Evolutionary conservation across 2,888 invertebrate genomes (phyloP), one percentile per base, ranked within the genome.

Genomic region (Acanthococcus lagerstroemiae): DNA sequence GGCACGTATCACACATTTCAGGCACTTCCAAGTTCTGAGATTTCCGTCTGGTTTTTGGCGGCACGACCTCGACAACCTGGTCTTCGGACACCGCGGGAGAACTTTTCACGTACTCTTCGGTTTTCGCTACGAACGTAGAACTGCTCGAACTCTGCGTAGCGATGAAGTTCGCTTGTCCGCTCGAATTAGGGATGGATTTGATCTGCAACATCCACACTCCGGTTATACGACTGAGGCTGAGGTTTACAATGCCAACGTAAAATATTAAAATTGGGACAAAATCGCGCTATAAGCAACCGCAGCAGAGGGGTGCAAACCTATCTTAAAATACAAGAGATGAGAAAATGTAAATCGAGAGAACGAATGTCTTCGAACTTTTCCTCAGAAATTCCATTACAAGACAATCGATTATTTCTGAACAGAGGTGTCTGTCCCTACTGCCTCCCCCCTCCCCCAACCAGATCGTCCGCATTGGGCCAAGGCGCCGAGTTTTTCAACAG

Each of bases 111-210:
- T 66, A 66, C 50, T 66, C 66, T 57, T 66, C 66, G 5, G 66
- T 66, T 66, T 56, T 66, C 7, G 66, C 45, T 2, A 66, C 66
- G 24, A 66, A 66, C 12, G 66, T 66, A 48, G 66, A 66, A 26
- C 26, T 50, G 22, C 30, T 56, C n/a, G 66, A 66, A 48, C 30
- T 57, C 15, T 25, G 66, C 1, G 66, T 56, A 37, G 63, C 63
- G n/a, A 63, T 54, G 30, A 63, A 66, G 57, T 66, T 66, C 45
- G 66, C 48, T 19, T 56, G 66, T 7, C 90, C 89, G 66, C 87
- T 88, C 19, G 87, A 88, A 72, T 89, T 80, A 4, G 87, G 87
- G 72, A 87, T 86, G 4, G 87, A 85, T 75, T 87, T 87, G 69
- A 88, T 86, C 86, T 87, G 74, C 61, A 74, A 73, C 52, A 37